A percentile compares a stretch with the other conserved stretches of the same genome.
Evolutionary conservation across 2,113 vertebrate species (phyloP).

Genomic region (Electrona antarctica): DNA sequence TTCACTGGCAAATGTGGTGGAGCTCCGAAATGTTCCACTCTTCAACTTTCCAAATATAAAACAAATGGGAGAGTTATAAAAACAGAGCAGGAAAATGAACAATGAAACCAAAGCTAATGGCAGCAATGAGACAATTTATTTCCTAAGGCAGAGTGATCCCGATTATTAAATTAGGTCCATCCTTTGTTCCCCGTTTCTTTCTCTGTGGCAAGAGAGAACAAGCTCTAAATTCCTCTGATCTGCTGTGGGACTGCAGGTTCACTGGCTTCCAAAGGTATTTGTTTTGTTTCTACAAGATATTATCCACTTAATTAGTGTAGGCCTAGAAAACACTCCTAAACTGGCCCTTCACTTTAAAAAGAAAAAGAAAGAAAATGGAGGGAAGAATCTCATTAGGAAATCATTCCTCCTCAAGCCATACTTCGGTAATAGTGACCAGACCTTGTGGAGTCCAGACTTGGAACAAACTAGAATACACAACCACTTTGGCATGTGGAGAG

Average conservation of each 20-base stretch:
- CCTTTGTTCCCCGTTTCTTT: neutral
- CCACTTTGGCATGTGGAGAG: slow-evolving; percentile 25
- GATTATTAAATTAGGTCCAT: slow-evolving; percentile 30
- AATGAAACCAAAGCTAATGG: slow-evolving; percentile 22
- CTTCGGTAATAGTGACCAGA: slow-evolving; percentile 51
- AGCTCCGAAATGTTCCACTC: neutral
- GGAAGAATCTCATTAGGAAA: slow-evolving; percentile 47
- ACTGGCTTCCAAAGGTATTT: slow-evolving; percentile 40
- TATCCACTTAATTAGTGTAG: slow-evolving; percentile 60
- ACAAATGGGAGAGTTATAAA: neutral
- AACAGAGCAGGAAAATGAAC: neutral
- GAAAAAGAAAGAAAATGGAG: slow-evolving; percentile 24
- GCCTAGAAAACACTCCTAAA: slow-evolving; percentile 36
- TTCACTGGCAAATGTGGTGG: neutral
- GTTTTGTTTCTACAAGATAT: slow-evolving; percentile 47
- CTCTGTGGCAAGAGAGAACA: neutral
- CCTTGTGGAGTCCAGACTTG: slow-evolving; percentile 13
- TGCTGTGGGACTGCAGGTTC: slow-evolving; percentile 31
- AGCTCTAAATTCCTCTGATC: slow-evolving; percentile 33
- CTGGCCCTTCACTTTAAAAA: slow-evolving; percentile 31
- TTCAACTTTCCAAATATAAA: neutral
- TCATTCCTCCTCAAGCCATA: slow-evolving; percentile 40
- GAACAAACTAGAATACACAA: slow-evolving; percentile 22
- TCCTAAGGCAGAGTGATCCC: slow-evolving; percentile 37
- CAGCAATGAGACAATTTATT: slow-evolving; percentile 43